These are phyloP conservation scores for Apamea epomidion DNA, from an alignment of 2,888 invertebrate genomes.

Conservation along the genomic window DNA sequence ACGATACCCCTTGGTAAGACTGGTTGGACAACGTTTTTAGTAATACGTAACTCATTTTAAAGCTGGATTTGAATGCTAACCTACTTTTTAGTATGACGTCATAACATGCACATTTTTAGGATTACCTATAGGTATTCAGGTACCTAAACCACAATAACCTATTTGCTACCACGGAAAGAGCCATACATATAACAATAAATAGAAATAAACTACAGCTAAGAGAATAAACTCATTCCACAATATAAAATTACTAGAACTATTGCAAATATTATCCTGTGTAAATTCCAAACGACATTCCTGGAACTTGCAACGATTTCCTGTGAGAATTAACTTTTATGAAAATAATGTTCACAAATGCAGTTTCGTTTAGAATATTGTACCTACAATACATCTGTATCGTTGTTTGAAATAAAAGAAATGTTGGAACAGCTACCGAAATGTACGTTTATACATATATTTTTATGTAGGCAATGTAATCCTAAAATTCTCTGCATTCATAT, in stretches of 20 bases:
- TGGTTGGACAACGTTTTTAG: too few relatives aligned
- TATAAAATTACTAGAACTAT: constrained; percentile 35
- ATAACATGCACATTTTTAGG: constrained; percentile 10
- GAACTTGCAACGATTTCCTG: constrained; percentile 43
- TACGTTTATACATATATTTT: not conserved
- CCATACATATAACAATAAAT: not conserved
- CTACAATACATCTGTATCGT: not conserved
- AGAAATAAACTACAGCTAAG: not conserved
- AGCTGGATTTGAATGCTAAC: not conserved
- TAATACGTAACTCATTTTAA: not conserved
- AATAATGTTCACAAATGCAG: constrained; percentile 8
- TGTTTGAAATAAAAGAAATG: not conserved
- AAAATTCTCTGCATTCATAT: constrained; percentile 22
- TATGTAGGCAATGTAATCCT: constrained; percentile 22
- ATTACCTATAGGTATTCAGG: constrained; percentile 2
- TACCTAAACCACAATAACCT: constrained; percentile 46
- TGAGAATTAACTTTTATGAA: constrained; percentile 28
- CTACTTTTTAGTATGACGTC: constrained; percentile 8
- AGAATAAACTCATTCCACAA: not conserved
- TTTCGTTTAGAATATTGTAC: not conserved
- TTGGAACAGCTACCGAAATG: not conserved
- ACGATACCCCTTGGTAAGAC: too few relatives aligned
- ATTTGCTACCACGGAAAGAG: constrained; percentile 21
- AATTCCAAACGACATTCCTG: constrained; percentile 53
- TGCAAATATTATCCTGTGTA: constrained; percentile 50